phyloP scores from a whole-genome alignment of 2,113 vertebrate genomes.

The Sterrhoptilus dennistouni region DNA sequence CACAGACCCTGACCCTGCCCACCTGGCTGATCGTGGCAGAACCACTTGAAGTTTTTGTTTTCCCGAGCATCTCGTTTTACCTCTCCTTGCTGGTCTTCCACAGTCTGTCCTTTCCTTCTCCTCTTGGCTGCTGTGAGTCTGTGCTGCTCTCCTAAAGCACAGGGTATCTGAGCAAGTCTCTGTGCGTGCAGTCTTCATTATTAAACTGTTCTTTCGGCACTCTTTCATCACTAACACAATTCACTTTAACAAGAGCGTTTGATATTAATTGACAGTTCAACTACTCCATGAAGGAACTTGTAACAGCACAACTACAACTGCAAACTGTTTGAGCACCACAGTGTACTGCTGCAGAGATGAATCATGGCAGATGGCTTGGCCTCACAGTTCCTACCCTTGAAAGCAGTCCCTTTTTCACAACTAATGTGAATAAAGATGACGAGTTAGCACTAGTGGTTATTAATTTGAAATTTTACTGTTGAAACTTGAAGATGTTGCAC shows the following conservation, averaged over 20 bases:
- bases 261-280: not conserved
- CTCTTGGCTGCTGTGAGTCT: conserved; percentile 48
- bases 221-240: conserved; percentile 10
- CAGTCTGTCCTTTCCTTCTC: conserved; percentile 12
- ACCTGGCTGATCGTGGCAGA: not conserved
- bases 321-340: not conserved
- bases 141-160: conserved; percentile 9
- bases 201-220: conserved; percentile 32
- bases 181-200: not conserved
- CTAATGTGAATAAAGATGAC: not conserved
- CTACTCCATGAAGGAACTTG: not conserved
- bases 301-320: not conserved
- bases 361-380: not conserved
- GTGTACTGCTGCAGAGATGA: not conserved
- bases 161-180: not conserved
- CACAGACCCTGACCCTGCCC: conserved; percentile 82
- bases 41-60: conserved; percentile 4
- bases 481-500: conserved; percentile 40
- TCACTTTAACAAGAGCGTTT: conserved; percentile 29
- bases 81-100: conserved; percentile 1
- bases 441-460: not conserved
- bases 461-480: conserved; percentile 50
- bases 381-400: not conserved
- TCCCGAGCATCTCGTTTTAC: not conserved
- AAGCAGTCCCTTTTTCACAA: not conserved